A percentile compares a stretch with the other conserved stretches of the same genome.
These are phyloP conservation scores for Anguilla marmorata DNA, from an alignment of 2,797 vertebrate species.

Conservation along the genomic window DNA sequence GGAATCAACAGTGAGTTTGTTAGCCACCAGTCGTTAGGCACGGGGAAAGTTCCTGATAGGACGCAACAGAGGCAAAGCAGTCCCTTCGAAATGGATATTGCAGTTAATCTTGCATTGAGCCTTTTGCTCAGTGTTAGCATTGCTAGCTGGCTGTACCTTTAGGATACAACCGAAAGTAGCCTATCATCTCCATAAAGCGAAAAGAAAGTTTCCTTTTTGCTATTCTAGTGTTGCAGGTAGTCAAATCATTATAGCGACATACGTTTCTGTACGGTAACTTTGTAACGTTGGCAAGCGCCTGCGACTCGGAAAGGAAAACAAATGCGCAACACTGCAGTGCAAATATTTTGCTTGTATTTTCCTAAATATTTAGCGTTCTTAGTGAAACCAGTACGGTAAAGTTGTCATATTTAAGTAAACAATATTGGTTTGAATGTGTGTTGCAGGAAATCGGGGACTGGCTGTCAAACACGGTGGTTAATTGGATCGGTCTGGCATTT, in stretches of 20 bases:
- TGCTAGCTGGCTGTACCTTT: neutral
- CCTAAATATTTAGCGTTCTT: neutral
- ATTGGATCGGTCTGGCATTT: conserved; percentile 15
- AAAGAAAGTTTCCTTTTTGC: conserved; percentile 44
- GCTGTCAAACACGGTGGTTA: neutral
- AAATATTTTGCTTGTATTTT: neutral
- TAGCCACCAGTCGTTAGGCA: conserved; percentile 12
- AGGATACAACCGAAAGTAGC: neutral
- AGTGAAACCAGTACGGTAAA: neutral
- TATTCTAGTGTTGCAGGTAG: neutral
- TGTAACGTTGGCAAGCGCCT: conserved; percentile 19
- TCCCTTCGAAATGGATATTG: conserved; percentile 53
- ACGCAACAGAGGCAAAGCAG: conserved; percentile 36
- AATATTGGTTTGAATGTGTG: neutral
- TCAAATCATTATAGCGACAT: conserved; percentile 23
- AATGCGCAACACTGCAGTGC: neutral
- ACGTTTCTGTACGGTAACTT: conserved; percentile 35
- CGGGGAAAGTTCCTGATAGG: conserved; percentile 34
- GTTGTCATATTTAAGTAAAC: neutral
- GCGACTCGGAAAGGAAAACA: neutral
- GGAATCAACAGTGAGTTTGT: conserved; percentile 46
- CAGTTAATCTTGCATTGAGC: conserved; percentile 21
- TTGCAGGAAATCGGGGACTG: neutral
- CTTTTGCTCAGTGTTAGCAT: neutral
- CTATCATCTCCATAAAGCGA: neutral